Percentiles rank a stretch among this genome's conserved stretches.
These are phyloP conservation scores for Eulemur coronatus DNA, from an alignment of 2,797 vertebrate genomes.

Conservation along the genomic window DNA sequence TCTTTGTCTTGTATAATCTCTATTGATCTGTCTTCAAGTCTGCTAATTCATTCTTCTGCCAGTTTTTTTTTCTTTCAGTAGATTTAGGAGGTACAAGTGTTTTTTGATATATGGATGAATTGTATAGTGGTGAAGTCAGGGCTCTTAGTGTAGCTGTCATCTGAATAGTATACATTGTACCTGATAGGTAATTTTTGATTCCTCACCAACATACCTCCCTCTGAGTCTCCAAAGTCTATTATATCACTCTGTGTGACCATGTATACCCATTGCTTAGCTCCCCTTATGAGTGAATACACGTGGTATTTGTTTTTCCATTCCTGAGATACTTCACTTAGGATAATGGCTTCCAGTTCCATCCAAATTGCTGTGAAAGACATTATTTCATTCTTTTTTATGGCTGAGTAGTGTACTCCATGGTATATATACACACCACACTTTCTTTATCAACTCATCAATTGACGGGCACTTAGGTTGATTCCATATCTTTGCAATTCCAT, in stretches of 20 bases:
- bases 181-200: neutral
- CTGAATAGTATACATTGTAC: neutral
- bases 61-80: neutral
- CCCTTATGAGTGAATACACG: neutral
- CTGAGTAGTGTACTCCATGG: neutral
- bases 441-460: neutral
- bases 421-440: neutral
- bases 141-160: neutral
- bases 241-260: neutral
- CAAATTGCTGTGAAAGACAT: neutral
- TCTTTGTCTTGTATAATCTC: neutral
- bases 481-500: neutral
- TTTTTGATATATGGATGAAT: neutral
- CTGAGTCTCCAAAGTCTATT: neutral
- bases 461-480: neutral
- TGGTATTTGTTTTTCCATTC: neutral
- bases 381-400: neutral
- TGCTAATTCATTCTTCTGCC: neutral
- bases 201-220: neutral
- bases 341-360: neutral
- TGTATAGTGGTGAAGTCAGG: neutral
- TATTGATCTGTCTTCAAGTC: neutral
- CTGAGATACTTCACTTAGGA: neutral
- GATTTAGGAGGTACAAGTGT: neutral
- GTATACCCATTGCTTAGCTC: neutral